Conservation (phyloP, 1,140 invertebrate species). For the Hycleus phaleratus region DNA sequence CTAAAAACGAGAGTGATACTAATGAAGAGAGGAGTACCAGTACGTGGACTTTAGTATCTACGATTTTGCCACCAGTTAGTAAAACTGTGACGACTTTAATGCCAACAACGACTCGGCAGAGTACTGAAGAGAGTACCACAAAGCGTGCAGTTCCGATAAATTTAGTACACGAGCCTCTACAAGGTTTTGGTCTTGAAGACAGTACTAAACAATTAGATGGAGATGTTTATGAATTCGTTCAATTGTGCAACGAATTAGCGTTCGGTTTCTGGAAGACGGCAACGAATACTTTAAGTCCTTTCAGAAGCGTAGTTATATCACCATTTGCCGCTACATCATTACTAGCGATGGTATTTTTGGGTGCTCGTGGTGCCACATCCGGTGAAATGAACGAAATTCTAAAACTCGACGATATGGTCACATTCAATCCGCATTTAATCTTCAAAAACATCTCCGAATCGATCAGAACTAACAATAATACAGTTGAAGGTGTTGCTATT, state of each 20-base stretch:
- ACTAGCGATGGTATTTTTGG: conserved; percentile 81
- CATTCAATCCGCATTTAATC: conserved; percentile 79
- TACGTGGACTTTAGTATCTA: conserved; percentile 36
- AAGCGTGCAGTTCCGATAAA: conserved; percentile 4
- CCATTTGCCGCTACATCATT: conserved; percentile 78
- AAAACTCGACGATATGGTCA: conserved; percentile 76
- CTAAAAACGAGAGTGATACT: not conserved
- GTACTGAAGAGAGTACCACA: not conserved
- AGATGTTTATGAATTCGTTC: conserved; percentile 40
- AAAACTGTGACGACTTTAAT: too few species aligned
- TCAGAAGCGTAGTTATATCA: conserved; percentile 71
- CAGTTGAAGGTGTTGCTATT: conserved; percentile 28
- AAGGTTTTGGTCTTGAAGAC: conserved; percentile 64
- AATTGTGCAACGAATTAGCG: conserved; percentile 75
- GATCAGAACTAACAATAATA: conserved; percentile 48
- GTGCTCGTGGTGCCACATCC: conserved; percentile 76
- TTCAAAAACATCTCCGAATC: conserved; percentile 77
- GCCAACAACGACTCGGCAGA: conserved; percentile 1
- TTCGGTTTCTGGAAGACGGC: conserved; percentile 71
- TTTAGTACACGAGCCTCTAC: conserved; percentile 41
- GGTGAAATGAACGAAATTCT: conserved; percentile 83
- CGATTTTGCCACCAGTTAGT: conserved; percentile 22
- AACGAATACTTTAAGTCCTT: conserved; percentile 58
- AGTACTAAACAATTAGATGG: conserved; percentile 56
- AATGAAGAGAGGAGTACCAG: conserved; percentile 12